Base-by-base conservation (phyloP, 2,888 invertebrate genomes). In the Drosophila subsilvestris region DNA sequence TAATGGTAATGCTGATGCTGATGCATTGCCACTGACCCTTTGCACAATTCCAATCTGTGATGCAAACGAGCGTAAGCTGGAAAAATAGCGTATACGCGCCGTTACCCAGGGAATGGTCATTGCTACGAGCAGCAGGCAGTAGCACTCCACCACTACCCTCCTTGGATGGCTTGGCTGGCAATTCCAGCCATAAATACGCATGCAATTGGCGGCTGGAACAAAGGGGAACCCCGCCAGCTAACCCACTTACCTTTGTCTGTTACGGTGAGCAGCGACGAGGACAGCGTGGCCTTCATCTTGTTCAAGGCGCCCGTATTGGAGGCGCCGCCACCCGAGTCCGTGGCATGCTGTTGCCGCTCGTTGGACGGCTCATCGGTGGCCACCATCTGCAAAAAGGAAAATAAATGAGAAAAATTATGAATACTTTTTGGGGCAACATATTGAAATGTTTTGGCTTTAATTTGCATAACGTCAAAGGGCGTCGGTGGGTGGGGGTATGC, bases 201-300 rank as follows among this genome's bases (percentile, higher is more conserved):
- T 80, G 75, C 79, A 80, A 78, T 79, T 74, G 77, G 22, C n/a
- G n/a, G n/a, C n/a, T n/a, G n/a, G n/a, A n/a, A n/a, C n/a, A n/a
- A n/a, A n/a, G n/a, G n/a, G n/a, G n/a, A n/a, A n/a, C n/a, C 18
- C 57, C 10, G 18, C 42, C 3, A 37, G 42, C 42, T 20, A 53
- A 14, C 14, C 5, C 96, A 70, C 77, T 81, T 54, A 82, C 97
- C 96, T 94, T 96, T 96, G 92, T 97, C 96, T 91, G 97, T 97
- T 74, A 96, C 96, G 62, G 94, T 96, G 91, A 97, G 94, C 55
- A 97, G 93, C 66, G 96, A 96, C 37, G 96, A 96, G 67, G 96
- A 96, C 74, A 96, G 93, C 49, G 96, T 96, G 92, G 97, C 97
- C 79, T 96, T 94, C 85, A 97, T 93, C 93, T 96, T 97, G 87